Conservation (phyloP, 2,113 vertebrate genomes). For the Cromileptes altivelis region DNA sequence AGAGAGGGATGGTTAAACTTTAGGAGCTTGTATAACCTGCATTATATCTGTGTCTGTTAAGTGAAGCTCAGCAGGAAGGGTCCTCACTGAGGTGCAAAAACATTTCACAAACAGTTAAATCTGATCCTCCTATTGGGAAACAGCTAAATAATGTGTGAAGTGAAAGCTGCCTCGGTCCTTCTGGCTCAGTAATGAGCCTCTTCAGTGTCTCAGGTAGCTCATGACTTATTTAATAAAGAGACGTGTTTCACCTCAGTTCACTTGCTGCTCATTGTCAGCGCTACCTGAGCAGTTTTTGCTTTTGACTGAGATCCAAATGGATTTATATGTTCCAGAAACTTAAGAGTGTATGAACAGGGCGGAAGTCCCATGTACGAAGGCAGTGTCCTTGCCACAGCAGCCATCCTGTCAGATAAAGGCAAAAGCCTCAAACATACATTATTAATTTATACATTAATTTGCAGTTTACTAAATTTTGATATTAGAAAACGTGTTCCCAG, state of each 20-base stretch:
- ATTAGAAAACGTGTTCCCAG: too few species aligned
- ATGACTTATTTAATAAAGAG: conserved; percentile 56
- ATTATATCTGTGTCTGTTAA: not conserved
- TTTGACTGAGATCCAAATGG: not conserved
- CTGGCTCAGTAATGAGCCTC: not conserved
- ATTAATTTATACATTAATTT: too few species aligned
- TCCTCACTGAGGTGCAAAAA: not conserved
- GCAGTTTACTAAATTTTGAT: too few species aligned
- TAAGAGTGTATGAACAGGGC: too few species aligned
- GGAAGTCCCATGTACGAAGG: too few species aligned
- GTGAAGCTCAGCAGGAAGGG: not conserved
- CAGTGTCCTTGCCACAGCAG: too few species aligned
- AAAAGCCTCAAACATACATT: too few species aligned
- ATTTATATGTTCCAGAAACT: not conserved
- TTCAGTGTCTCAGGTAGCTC: conserved; percentile 51
- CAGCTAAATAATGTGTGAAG: not conserved
- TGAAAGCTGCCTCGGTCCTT: conserved; percentile 25
- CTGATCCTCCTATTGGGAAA: not conserved
- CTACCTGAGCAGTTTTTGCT: not conserved
- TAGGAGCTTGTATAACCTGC: conserved; percentile 18
- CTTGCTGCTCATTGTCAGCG: conserved; percentile 4
- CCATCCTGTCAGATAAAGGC: too few species aligned
- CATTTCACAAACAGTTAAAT: not conserved
- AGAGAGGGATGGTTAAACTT: conserved; percentile 13
- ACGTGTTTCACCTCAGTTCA: conserved; percentile 5